Evolutionary conservation across 2,797 vertebrate genomes (phyloP).

Genomic region (Anguilla megastoma): DNA sequence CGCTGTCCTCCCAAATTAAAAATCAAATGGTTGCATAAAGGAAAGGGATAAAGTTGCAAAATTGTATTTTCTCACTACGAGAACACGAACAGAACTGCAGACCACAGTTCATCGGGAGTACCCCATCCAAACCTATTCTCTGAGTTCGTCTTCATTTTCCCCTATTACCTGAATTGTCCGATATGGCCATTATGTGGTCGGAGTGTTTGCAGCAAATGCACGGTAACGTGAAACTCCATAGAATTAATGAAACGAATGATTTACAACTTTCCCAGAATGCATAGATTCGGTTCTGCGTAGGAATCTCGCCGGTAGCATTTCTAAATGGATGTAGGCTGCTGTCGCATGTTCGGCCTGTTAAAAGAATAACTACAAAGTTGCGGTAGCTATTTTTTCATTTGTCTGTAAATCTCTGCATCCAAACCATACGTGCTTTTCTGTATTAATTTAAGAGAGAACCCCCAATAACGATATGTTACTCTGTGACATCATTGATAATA

Average conservation of each 20-base stretch:
- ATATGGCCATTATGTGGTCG: neutral
- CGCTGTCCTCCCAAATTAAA: constrained; percentile 4
- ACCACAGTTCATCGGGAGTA: neutral
- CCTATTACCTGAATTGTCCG: neutral
- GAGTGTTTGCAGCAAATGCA: neutral
- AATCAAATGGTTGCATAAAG: neutral
- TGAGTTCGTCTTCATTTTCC: neutral
- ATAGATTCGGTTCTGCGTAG: neutral
- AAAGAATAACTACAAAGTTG: neutral
- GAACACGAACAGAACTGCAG: neutral
- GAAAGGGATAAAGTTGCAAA: neutral
- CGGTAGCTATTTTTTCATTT: neutral
- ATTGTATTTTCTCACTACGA: neutral
- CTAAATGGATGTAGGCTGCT: neutral
- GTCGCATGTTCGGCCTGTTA: neutral
- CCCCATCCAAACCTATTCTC: neutral
- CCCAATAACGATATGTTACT: neutral
- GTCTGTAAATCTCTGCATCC: constrained; percentile 11
- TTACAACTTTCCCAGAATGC: neutral
- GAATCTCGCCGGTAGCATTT: neutral
- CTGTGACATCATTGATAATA: neutral
- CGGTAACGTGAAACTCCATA: neutral
- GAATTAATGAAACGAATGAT: neutral
- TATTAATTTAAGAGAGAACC: constrained; percentile 15
- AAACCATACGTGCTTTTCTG: neutral